phyloP scores from a whole-genome alignment of 2,888 invertebrate genomes.

The Dysmachus trigonus region DNA sequence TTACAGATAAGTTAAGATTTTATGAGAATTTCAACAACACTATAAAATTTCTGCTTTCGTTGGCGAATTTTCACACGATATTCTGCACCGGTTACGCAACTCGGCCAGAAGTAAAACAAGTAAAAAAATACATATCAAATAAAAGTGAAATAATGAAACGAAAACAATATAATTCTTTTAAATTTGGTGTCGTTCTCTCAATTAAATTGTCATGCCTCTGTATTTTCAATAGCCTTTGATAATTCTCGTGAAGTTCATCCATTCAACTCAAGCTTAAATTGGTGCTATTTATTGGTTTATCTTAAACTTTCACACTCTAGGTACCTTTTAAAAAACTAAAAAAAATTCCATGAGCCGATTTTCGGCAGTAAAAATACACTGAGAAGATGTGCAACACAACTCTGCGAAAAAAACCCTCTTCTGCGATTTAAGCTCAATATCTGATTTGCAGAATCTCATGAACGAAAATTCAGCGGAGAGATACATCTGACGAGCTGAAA shows the following conservation, averaged over 20 bases:
- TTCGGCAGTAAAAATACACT: background rate
- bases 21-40: background rate
- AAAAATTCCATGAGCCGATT: background rate
- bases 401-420: background rate
- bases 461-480: background rate
- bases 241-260: background rate
- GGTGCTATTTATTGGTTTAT: background rate
- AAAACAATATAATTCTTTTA: background rate
- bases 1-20: background rate
- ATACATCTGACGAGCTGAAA: background rate
- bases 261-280: too few relatives aligned
- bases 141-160: background rate
- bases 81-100: slow-evolving; percentile 32
- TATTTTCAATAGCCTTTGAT: background rate
- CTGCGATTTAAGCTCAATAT: background rate
- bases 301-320: background rate
- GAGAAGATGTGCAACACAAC: background rate
- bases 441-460: background rate
- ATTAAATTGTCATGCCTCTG: background rate
- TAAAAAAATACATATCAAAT: background rate
- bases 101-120: background rate
- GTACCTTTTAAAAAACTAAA: background rate
- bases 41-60: slow-evolving; percentile 11
- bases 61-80: slow-evolving; percentile 7
- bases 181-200: background rate